Conservation (phyloP, 1,140 invertebrate species). For the Spodoptera litura region DNA sequence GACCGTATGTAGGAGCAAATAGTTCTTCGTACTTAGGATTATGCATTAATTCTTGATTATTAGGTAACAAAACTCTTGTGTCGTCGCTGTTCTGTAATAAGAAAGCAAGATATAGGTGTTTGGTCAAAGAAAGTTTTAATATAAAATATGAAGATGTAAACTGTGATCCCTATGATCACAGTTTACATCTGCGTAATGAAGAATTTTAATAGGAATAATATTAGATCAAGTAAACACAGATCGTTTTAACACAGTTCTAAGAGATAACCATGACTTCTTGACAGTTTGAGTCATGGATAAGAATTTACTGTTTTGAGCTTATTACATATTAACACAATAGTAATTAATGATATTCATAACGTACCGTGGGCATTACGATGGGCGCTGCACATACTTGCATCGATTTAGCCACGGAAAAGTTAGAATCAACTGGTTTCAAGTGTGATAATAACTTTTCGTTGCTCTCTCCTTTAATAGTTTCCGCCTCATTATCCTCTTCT, state of each 20-base stretch:
- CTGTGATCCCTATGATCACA: too few relatives aligned
- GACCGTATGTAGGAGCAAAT: slow-evolving; percentile 94
- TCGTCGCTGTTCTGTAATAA: slow-evolving; percentile 78
- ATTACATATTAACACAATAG: too few relatives aligned
- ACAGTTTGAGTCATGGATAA: too few relatives aligned
- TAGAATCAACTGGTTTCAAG: slow-evolving; percentile 86
- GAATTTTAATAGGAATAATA: too few relatives aligned
- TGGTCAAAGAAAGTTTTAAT: neutral
- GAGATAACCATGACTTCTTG: too few relatives aligned
- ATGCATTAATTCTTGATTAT: slow-evolving; percentile 92
- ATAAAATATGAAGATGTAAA: too few relatives aligned
- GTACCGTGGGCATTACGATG: slow-evolving; percentile 91
- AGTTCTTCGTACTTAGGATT: slow-evolving; percentile 99
- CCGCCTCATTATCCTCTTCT: slow-evolving; percentile 74
- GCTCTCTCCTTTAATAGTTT: slow-evolving; percentile 73
- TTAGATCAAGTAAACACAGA: too few relatives aligned
- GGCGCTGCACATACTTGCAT: slow-evolving; percentile 93
- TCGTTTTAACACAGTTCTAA: too few relatives aligned
- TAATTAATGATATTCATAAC: slow-evolving; percentile 46
- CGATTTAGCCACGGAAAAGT: slow-evolving; percentile 82
- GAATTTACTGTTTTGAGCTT: too few relatives aligned
- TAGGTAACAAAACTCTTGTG: slow-evolving; percentile 81
- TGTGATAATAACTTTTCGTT: slow-evolving; percentile 83
- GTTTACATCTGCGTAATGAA: too few relatives aligned
- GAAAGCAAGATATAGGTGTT: slow-evolving; percentile 10